Evolutionary conservation across 2,113 vertebrate species (phyloP), one percentile per base, ranked within the genome.

Genomic region (Suncus etruscus): DNA sequence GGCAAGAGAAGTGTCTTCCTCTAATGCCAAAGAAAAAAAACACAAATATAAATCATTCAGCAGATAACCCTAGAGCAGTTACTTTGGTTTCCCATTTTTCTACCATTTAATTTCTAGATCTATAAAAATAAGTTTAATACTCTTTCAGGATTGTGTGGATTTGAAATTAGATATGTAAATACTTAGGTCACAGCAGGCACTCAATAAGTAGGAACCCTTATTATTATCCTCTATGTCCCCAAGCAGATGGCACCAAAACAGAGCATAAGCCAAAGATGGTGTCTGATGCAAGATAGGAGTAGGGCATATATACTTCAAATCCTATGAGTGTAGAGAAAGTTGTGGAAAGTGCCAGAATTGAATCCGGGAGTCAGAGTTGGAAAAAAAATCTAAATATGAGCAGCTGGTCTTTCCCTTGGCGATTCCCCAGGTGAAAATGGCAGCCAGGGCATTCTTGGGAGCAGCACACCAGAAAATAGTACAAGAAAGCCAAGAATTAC

Each of bases 371-470:
- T 85, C 90, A 77, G 32, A 72, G 86, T 73, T 88, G 73, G 54
- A 61, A 88, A 58, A 93, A 58, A 93, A 76, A 65, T 83, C 76
- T 88, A 66, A 94, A 87, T 77, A 83, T 68, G 50, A 90, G 73
- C 91, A 95, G 86, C 93, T 94, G 88, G 68, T 91, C 88, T 94
- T 92, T 90, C 50, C 92, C 88, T 77, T 90, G 90, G 77, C n/a
- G 3, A 86, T 47, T 92, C 32, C 76, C 91, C 91, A 86, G 83
- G 94, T 94, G 86, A 94, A 94, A 96, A 94, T 94, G 95, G 93
- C 93, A 95, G 88, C 92, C 90, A 95, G 93, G 83, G 51, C 73
- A 58, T 90, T 95, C 75, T 94, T 88, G 79, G 82, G 80, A 95
- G 54, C 63, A 91, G 73, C 50, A 63, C 63, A 85, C 47, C 79